Evolutionary conservation across 2,888 invertebrate genomes (phyloP).

Genomic region (Eueremaeus valkanovi): DNA sequence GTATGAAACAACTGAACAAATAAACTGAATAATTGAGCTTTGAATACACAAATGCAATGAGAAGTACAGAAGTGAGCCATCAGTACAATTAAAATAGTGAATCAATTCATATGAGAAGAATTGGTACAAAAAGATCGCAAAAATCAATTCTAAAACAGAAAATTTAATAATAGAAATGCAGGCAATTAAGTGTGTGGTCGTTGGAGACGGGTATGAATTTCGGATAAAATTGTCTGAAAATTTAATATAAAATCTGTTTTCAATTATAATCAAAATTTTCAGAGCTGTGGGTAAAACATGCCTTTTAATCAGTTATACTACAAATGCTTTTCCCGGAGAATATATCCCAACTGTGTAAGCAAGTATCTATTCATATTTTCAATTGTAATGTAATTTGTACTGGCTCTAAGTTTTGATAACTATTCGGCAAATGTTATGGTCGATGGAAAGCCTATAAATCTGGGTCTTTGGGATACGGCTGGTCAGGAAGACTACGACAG

Average conservation of each 20-base stretch:
- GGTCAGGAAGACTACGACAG: slow-evolving; percentile 97
- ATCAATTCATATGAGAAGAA: too few species aligned
- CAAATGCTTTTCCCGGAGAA: slow-evolving; percentile 98
- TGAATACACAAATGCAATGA: too few species aligned
- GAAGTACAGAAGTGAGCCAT: too few species aligned
- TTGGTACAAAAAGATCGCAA: too few species aligned
- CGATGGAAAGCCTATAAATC: slow-evolving; percentile 94
- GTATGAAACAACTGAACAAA: too few species aligned
- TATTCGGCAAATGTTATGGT: slow-evolving; percentile 99
- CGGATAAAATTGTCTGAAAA: slow-evolving; percentile 4
- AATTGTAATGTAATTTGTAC: not conserved
- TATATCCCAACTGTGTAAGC: slow-evolving; percentile 86
- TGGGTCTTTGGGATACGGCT: slow-evolving; percentile 94
- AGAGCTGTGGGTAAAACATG: slow-evolving; percentile 62
- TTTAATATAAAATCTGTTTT: not conserved
- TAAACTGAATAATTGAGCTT: too few species aligned
- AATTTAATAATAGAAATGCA: slow-evolving; percentile 64
- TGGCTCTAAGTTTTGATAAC: slow-evolving; percentile 71
- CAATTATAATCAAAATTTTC: not conserved
- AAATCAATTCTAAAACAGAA: too few species aligned
- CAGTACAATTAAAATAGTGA: too few species aligned
- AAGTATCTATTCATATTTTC: not conserved
- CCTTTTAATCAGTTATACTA: slow-evolving; percentile 96
- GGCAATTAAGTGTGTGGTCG: slow-evolving; percentile 98
- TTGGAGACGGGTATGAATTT: slow-evolving; percentile 71